A percentile compares a stretch with the other conserved stretches of the same genome.
These are phyloP conservation scores for Nasonia longicornis DNA, from an alignment of 1,140 invertebrate species.

Conservation along the genomic window DNA sequence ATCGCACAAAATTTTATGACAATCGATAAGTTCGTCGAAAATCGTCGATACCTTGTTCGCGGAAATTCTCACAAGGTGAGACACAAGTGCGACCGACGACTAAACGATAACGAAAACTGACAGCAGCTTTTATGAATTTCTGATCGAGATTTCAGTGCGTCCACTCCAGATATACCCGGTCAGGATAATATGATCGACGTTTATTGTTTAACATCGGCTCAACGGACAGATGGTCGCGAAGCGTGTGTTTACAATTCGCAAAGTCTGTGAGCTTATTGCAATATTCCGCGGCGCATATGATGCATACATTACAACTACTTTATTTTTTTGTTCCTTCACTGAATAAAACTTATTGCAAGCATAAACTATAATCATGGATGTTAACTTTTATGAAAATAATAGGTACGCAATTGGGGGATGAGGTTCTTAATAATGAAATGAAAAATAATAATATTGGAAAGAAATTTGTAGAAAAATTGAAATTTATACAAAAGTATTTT, in stretches of 20 bases:
- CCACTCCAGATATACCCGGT: conserved; percentile 11
- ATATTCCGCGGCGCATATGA: background rate
- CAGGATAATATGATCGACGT: background rate
- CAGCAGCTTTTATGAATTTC: conserved; percentile 24
- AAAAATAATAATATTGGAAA: background rate
- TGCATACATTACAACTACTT: background rate
- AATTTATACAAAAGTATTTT: conserved; percentile 40
- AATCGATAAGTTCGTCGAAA: too few species aligned
- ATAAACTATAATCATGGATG: background rate
- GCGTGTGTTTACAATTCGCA: conserved; percentile 20
- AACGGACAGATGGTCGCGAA: conserved; percentile 18
- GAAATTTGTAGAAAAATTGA: conserved; percentile 36
- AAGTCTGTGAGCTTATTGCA: conserved; percentile 1
- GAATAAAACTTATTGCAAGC: too few species aligned
- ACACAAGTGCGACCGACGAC: background rate
- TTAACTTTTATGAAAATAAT: background rate
- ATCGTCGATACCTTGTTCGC: background rate
- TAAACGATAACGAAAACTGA: conserved; percentile 11
- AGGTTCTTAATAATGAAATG: background rate
- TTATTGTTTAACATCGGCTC: background rate
- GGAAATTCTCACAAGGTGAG: background rate
- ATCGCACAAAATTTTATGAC: too few species aligned
- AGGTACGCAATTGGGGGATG: background rate
- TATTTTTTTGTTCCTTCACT: background rate
- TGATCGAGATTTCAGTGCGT: background rate